phyloP scores from a whole-genome alignment of 2,888 invertebrate species.

The Apotomis betuletana region DNA sequence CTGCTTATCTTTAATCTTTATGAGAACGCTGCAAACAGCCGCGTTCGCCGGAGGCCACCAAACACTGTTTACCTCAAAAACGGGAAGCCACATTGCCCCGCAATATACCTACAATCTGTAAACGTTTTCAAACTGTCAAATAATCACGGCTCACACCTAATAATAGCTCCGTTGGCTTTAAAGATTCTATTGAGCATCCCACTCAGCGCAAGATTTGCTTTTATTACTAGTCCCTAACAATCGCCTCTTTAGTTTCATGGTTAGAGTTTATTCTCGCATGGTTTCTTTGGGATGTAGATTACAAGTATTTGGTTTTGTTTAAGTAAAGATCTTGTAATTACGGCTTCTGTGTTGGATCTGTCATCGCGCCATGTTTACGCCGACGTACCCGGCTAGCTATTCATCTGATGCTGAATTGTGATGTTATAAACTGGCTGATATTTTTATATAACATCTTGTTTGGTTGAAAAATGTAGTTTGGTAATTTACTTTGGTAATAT shows the following conservation, averaged over 20 bases:
- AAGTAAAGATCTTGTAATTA: constrained; percentile 70
- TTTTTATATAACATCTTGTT: constrained; percentile 38
- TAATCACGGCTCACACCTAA: constrained; percentile 80
- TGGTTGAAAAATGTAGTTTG: constrained; percentile 24
- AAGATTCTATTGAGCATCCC: constrained; percentile 74
- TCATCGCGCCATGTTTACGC: constrained; percentile 75
- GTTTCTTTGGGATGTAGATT: constrained; percentile 51
- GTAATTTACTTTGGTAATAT: constrained; percentile 28
- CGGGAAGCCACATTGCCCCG: constrained; percentile 81
- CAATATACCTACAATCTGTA: constrained; percentile 77
- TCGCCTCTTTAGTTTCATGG: constrained; percentile 33
- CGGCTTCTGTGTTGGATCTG: constrained; percentile 71
- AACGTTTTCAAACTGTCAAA: constrained; percentile 84
- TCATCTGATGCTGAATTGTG: constrained; percentile 48
- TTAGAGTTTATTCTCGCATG: constrained; percentile 56
- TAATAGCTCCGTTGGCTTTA: constrained; percentile 77
- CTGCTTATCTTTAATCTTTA: constrained; percentile 54
- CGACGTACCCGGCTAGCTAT: constrained; percentile 60
- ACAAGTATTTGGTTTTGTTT: constrained; percentile 66
- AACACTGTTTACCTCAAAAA: constrained; percentile 76
- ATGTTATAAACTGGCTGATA: constrained; percentile 41
- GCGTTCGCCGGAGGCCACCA: constrained; percentile 66
- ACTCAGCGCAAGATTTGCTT: constrained; percentile 58
- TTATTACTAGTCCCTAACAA: constrained; percentile 40
- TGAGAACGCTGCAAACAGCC: constrained; percentile 64